Conservation (phyloP, 2,113 vertebrate genomes). For the Anolis carolinensis region DNA sequence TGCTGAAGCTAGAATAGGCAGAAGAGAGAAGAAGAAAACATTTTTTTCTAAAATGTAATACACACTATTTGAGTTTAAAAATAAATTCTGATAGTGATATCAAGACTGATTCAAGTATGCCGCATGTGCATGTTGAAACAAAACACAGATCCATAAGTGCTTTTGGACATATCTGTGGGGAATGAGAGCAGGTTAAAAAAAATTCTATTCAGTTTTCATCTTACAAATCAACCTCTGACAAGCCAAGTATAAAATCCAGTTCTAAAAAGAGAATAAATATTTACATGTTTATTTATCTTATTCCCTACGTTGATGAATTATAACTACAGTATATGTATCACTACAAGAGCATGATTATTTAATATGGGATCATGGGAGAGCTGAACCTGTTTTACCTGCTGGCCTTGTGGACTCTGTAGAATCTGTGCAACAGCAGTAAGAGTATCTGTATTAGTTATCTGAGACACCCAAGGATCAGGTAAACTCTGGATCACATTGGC, state of each 20-base stretch:
- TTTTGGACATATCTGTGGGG: too few relatives aligned
- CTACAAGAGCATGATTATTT: background rate
- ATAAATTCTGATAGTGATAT: background rate
- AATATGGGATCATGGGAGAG: background rate
- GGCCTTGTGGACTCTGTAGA: constrained; percentile 96
- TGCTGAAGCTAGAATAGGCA: constrained; percentile 87
- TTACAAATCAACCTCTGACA: too few relatives aligned
- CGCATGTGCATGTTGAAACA: background rate
- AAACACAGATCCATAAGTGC: background rate
- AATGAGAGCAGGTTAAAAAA: too few relatives aligned
- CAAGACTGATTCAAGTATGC: background rate
- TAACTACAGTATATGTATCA: background rate
- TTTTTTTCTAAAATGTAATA: background rate
- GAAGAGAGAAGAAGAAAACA: background rate
- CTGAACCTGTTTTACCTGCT: constrained; percentile 84
- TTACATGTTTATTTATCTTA: background rate
- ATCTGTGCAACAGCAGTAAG: constrained; percentile 97
- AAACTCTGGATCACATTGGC: constrained; percentile 92
- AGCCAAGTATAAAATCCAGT: too few relatives aligned
- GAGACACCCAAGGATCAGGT: constrained; percentile 96
- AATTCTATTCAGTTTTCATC: too few relatives aligned
- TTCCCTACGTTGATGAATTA: background rate
- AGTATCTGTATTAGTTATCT: constrained; percentile 95
- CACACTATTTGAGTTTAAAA: constrained; percentile 32
- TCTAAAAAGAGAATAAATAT: background rate